These are phyloP conservation scores for Craseonycteris thonglongyai DNA, from an alignment of 2,113 vertebrate genomes.

Conservation along the genomic window DNA sequence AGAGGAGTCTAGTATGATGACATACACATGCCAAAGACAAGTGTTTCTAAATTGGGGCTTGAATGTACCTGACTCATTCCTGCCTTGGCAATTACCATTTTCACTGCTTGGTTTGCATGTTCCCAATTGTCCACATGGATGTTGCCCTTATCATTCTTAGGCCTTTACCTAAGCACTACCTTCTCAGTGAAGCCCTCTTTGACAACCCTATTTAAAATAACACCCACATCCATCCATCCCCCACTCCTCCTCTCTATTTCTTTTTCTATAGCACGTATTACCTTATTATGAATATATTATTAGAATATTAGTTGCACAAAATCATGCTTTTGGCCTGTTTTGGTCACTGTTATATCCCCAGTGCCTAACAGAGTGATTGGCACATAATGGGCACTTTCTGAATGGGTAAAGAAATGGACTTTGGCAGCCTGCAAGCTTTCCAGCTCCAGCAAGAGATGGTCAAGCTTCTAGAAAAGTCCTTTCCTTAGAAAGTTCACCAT, in stretches of 20 bases:
- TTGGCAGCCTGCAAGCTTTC: neutral
- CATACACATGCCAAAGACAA: neutral
- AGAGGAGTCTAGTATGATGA: neutral
- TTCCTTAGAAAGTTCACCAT: neutral
- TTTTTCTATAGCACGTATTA: neutral
- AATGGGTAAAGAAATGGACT: neutral
- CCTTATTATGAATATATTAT: neutral
- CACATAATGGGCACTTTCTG: neutral
- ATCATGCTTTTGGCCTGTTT: neutral
- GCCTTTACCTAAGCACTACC: neutral
- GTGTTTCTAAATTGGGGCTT: neutral
- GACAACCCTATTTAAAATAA: neutral
- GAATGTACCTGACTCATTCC: neutral
- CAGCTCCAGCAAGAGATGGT: neutral
- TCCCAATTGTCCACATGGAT: neutral
- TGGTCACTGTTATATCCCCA: neutral
- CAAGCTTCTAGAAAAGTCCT: neutral
- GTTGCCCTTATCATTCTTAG: neutral
- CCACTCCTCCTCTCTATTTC: neutral
- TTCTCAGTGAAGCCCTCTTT: neutral
- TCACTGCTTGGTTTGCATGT: neutral
- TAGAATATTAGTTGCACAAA: neutral
- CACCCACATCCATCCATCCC: neutral
- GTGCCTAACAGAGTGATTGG: neutral
- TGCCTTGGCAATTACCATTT: neutral